These are phyloP conservation scores for Euphydryas editha DNA, from an alignment of 2,888 invertebrate species.

Conservation along the genomic window DNA sequence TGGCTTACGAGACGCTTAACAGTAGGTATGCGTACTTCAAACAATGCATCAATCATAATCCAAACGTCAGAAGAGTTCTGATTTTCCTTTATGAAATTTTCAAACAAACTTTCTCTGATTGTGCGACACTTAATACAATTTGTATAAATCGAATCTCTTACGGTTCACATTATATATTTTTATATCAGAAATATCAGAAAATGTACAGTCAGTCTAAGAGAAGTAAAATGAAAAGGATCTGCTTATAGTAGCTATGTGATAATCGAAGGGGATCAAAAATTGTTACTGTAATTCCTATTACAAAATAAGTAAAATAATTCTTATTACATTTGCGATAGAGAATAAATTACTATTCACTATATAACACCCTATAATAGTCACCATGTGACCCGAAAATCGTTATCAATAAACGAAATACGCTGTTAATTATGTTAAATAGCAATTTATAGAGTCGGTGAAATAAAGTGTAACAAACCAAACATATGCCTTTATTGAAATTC, in stretches of 20 bases:
- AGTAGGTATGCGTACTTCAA: too few species aligned
- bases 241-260: slow-evolving; percentile 15
- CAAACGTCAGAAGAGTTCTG: too few species aligned
- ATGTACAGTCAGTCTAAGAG: neutral
- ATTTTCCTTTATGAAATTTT: too few species aligned
- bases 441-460: neutral
- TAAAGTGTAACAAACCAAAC: neutral
- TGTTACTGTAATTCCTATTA: slow-evolving; percentile 17
- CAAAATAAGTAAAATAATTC: neutral
- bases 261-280: slow-evolving; percentile 19
- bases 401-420: neutral
- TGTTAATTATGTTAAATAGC: neutral
- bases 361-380: neutral
- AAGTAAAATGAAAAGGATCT: neutral
- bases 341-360: slow-evolving; percentile 9
- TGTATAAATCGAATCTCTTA: too few species aligned
- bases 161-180: too few species aligned
- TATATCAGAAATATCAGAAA: too few species aligned
- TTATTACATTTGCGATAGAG: neutral
- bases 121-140: too few species aligned
- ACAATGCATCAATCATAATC: too few species aligned
- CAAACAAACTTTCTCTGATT: too few species aligned
- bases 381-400: neutral
- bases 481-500: neutral
- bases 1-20: too few species aligned